phyloP scores from a whole-genome alignment of 2,797 vertebrate genomes.

The Furcifer pardalis region DNA sequence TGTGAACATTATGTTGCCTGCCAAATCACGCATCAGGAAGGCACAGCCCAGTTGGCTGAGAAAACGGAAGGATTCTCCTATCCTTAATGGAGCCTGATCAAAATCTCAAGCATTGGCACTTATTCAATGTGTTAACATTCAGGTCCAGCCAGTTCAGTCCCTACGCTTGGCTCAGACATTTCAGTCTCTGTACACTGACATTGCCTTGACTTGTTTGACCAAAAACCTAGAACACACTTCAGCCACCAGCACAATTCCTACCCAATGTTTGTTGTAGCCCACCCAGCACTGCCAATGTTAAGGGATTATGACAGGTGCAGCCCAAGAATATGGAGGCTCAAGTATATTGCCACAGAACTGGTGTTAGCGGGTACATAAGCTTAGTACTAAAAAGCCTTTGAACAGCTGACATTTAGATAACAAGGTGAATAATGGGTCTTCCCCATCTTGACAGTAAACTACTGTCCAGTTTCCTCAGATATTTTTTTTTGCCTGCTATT shows the following conservation, averaged over 20 bases:
- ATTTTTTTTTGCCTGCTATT: conserved; percentile 4
- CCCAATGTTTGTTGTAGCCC: neutral
- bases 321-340: neutral
- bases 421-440: neutral
- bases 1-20: neutral
- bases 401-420: neutral
- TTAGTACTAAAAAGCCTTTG: neutral
- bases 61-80: neutral
- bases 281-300: neutral
- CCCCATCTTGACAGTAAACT: conserved; percentile 16
- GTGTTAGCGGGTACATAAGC: neutral
- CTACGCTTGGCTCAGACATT: neutral
- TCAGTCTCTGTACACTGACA: neutral
- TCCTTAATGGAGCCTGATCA: neutral
- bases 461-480: conserved; percentile 8
- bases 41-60: neutral
- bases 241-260: neutral
- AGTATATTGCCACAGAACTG: neutral
- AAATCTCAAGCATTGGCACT: neutral
- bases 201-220: neutral
- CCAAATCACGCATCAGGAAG: neutral
- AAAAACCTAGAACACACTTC: neutral
- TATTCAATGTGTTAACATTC: neutral
- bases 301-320: neutral
- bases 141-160: neutral